Evolutionary conservation across 2,888 invertebrate species (phyloP), one percentile per base, ranked within the genome.

Genomic region (Hyposoter didymator): DNA sequence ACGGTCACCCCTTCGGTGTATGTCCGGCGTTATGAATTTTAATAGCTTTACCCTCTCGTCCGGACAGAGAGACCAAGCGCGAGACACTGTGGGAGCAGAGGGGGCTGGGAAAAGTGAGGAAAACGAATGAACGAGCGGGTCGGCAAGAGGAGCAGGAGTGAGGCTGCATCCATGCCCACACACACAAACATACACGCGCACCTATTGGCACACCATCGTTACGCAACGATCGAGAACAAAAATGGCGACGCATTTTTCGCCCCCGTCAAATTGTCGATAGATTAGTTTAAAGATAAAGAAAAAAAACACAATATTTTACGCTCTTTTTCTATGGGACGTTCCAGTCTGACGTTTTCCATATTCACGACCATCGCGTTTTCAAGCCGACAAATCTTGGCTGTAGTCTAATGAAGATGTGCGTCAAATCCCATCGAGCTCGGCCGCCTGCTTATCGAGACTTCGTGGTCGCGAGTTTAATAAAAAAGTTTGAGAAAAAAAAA

Each of bases 11-110:
- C 78, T 47, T 91, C 91, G 90, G 91, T 92, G 91, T 92, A 92
- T 92, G 93, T 94, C 93, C 93, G 92, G 93, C 91, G 93, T 94
- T 93, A 94, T 94, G 93, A 94, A 94, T 94, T 94, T 94, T 93
- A 93, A 94, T 93, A 93, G 93, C 93, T 93, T 93, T 93, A 93
- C 90, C 91, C 90, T 90, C 90, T 82, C 85, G 85, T 82, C 82
- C 79, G 69, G 85, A 73, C 85, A 79, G 67, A 78, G 85, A 85
- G 87, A 89, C 87, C 82, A 83, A 87, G 69, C 55, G 78, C 80
- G 86, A 88, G 84, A 86, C 78, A 39, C 49, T 52, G 19, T n/a
- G 64, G 39, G 52, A 70, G 32, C 67, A 22, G 62, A 22, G 49
- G 49, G 32, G 49, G 49, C 4, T 7, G 47, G n/a, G 4, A 49